Base-by-base conservation (phyloP, 2,888 invertebrate genomes). In the Dynastes maya region DNA sequence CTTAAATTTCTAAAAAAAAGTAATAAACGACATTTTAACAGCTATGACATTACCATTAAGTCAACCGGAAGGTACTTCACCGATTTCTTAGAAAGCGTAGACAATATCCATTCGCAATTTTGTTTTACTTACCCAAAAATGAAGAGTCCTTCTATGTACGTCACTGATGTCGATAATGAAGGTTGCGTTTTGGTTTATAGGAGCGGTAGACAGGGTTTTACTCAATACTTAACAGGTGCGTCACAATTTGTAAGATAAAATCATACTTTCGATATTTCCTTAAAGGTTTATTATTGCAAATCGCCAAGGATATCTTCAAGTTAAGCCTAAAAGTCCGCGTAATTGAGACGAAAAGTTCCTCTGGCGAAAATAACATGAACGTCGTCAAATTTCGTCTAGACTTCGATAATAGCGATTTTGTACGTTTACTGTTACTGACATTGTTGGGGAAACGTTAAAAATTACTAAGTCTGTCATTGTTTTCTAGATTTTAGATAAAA, bases 71-170 rank as follows among this genome's bases (percentile, higher is more conserved):
- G 97, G 37, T 94, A 95, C 87, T 97, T 96, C 89, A 94, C 96
- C 84, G 97, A 97, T 83, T 97, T 97, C 86, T 91, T 97, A 78
- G 95, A 96, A 86, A 97, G 95, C 11, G 96, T 97, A 75, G 97
- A 98, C 89, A 97, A 96, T 86, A 95, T 98, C 80, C 97, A 97
- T 87, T 93, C 96, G 83, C 95, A 96, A 85, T 97, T 97, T 93
- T 91, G 96, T 78, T 96, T 97, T 87, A 96, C 97, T 6, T 98
- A 97, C 88, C 97, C 97, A 0, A 95, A 95, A 88, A 96, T 98
- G 96, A 95, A 95, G 85, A 96, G 96, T 80, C 98, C 98, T 0
- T 96, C 96, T 67, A 97, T 98, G 95, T 96, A 96, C 88, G 92
- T 97, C 81, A 95, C 95, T 0, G 92, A 95, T 79, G 94, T 96